A percentile compares a stretch with the other conserved stretches of the same genome.
Evolutionary conservation across 2,888 invertebrate species (phyloP).

Genomic region (Stenolophus ochropezus): DNA sequence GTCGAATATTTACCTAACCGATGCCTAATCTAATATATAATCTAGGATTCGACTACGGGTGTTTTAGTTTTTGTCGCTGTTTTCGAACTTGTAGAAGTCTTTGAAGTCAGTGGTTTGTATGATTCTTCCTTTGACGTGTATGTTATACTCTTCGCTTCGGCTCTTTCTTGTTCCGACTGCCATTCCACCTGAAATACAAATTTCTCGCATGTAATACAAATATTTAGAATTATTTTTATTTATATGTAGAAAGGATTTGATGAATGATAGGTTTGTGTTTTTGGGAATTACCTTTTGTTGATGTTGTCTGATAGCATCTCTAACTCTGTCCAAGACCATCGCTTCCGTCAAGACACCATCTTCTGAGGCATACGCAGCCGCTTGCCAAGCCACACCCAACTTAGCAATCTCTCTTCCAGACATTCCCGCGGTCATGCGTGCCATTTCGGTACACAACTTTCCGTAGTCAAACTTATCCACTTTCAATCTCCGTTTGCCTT

Average conservation of each 20-base stretch:
- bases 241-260: too few relatives aligned
- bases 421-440: constrained; percentile 91
- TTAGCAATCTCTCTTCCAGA: constrained; percentile 98
- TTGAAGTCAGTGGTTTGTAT: constrained; percentile 66
- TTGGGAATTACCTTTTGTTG: constrained; percentile 88
- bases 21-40: constrained; percentile 26
- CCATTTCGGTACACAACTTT: constrained; percentile 88
- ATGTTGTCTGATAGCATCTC: constrained; percentile 90
- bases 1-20: constrained; percentile 16
- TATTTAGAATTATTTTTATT: neutral
- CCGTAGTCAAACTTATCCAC: constrained; percentile 97
- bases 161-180: constrained; percentile 83
- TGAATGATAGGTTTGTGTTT: too few relatives aligned
- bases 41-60: neutral
- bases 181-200: constrained; percentile 86
- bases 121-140: constrained; percentile 72
- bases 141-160: constrained; percentile 74
- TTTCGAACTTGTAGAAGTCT: constrained; percentile 33
- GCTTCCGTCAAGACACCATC: constrained; percentile 93
- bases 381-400: constrained; percentile 97
- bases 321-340: constrained; percentile 93
- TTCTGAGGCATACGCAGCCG: constrained; percentile 96
- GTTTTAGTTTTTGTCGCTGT: neutral
- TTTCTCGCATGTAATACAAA: too few relatives aligned
- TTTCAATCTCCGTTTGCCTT: constrained; percentile 90